phyloP scores from a whole-genome alignment of 2,888 invertebrate genomes.

The Philopedon plagiatum region DNA sequence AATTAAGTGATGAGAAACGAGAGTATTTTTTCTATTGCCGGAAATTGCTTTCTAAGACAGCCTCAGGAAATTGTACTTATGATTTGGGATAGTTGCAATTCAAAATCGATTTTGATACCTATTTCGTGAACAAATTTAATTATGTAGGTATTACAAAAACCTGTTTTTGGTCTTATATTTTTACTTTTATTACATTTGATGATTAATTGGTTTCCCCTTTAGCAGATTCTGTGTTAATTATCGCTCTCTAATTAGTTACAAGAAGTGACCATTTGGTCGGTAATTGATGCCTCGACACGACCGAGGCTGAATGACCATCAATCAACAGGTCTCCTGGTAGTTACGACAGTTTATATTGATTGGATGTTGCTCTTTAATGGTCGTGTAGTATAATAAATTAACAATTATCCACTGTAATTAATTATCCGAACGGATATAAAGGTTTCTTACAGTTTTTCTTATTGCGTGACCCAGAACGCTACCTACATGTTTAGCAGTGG shows the following conservation, averaged over 20 bases:
- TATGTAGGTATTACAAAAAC: too few relatives aligned
- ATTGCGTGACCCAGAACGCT: neutral
- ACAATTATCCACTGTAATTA: conserved; percentile 42
- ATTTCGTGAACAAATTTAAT: too few relatives aligned
- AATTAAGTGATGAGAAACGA: too few relatives aligned
- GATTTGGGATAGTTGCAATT: too few relatives aligned
- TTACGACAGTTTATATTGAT: conserved; percentile 49
- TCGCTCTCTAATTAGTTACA: conserved; percentile 40
- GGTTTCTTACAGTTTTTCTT: conserved; percentile 1
- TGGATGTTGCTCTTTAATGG: conserved; percentile 44
- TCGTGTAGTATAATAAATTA: conserved; percentile 36
- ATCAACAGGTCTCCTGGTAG: conserved; percentile 48
- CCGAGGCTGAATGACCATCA: conserved; percentile 37
- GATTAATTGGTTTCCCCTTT: conserved; percentile 18
- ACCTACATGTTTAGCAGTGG: too few relatives aligned
- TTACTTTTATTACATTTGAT: neutral
- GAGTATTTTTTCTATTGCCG: too few relatives aligned
- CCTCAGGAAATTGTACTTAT: too few relatives aligned
- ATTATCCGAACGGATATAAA: conserved; percentile 22
- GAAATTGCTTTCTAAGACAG: too few relatives aligned
- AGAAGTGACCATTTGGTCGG: conserved; percentile 43
- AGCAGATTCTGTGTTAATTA: conserved; percentile 33
- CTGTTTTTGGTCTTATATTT: too few relatives aligned
- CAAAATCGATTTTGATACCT: too few relatives aligned
- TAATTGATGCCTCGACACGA: conserved; percentile 45